These are phyloP conservation scores for Leptocoma aspasia DNA, from an alignment of 2,113 vertebrate species.

Conservation along the genomic window DNA sequence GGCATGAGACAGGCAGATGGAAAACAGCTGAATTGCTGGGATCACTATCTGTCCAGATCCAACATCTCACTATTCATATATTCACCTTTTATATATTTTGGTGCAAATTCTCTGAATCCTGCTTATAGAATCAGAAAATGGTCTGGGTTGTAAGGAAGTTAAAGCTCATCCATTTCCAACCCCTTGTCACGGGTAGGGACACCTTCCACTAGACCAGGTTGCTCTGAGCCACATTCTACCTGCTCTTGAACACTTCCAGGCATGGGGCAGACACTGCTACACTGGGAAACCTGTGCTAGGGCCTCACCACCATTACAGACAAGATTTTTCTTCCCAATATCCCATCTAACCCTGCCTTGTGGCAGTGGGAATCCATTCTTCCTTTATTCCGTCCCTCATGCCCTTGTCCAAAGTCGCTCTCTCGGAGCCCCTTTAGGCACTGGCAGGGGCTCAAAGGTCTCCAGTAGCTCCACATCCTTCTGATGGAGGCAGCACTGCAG, in stretches of 20 bases:
- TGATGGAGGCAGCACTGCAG: background rate
- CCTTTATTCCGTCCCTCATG: background rate
- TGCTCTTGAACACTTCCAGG: background rate
- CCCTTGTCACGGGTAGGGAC: background rate
- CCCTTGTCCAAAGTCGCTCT: background rate
- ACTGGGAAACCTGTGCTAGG: background rate
- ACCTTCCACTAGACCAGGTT: background rate
- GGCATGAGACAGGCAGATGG: background rate
- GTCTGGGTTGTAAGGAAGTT: background rate
- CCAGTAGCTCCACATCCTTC: background rate
- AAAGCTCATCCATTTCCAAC: background rate
- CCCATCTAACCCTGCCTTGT: background rate
- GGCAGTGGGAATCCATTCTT: background rate
- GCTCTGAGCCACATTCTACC: rapidly evolving
- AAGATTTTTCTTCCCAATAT: background rate
- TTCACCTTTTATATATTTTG: background rate
- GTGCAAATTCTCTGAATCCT: background rate
- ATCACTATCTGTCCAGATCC: background rate
- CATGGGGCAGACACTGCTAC: background rate
- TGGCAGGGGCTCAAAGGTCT: background rate
- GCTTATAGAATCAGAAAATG: background rate
- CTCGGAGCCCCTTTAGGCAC: background rate
- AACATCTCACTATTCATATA: background rate
- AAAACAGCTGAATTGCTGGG: background rate
- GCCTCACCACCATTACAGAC: background rate